phyloP scores from a whole-genome alignment of 2,113 vertebrate species.

The Cyphomyrus discorhynchus region DNA sequence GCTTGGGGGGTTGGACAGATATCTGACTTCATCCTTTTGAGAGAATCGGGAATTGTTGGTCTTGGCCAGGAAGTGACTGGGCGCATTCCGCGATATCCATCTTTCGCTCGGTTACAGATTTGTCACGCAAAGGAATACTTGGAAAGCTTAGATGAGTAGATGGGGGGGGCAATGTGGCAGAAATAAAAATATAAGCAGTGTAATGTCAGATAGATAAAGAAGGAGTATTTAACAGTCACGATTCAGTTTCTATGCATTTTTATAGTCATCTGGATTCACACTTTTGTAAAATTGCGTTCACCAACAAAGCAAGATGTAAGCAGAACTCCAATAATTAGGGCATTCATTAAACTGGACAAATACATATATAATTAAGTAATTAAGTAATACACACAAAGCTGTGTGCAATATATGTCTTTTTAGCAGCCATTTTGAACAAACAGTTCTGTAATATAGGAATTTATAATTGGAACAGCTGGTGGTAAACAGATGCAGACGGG shows the following conservation, averaged over 20 bases:
- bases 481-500: not conserved
- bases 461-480: not conserved
- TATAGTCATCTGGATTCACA: not conserved
- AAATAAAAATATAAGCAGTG: not conserved
- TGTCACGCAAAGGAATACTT: not conserved
- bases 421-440: not conserved
- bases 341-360: not conserved
- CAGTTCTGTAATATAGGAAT: not conserved
- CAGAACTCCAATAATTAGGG: not conserved
- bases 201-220: not conserved
- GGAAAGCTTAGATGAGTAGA: not conserved
- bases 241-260: not conserved
- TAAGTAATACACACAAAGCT: not conserved
- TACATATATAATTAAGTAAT: not conserved
- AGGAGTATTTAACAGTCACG: not conserved
- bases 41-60: not conserved
- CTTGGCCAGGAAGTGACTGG: not conserved
- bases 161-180: not conserved
- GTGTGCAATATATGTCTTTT: not conserved
- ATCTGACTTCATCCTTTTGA: conserved; percentile 1
- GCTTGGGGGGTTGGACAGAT: not conserved
- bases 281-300: not conserved
- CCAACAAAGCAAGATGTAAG: not conserved
- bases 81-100: not conserved
- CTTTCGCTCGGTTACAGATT: not conserved